Conservation (phyloP, 2,797 vertebrate genomes). For the Labeo calbasu region DNA sequence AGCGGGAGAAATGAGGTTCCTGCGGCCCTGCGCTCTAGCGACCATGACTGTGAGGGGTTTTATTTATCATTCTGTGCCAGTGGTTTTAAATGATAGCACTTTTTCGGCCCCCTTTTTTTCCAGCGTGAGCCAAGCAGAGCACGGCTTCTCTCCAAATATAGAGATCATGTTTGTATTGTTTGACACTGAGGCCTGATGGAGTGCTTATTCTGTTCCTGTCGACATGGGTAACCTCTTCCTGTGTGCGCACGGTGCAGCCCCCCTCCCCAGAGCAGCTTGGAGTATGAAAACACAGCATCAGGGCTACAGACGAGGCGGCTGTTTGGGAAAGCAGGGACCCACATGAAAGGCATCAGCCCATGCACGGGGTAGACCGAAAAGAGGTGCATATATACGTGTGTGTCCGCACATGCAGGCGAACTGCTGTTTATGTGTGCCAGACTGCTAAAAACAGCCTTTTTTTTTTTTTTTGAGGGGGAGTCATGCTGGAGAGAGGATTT, state of each 20-base stretch:
- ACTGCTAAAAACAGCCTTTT: constrained; percentile 52
- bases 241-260: not conserved
- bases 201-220: constrained; percentile 64
- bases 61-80: constrained; percentile 69
- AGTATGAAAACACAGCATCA: constrained; percentile 50
- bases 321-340: constrained; percentile 57
- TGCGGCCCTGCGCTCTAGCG: constrained; percentile 56
- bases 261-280: constrained; percentile 35
- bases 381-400: constrained; percentile 45
- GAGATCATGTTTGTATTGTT: constrained; percentile 73
- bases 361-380: constrained; percentile 37
- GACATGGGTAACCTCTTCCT: constrained; percentile 46
- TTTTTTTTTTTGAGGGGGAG: constrained; percentile 39
- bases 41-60: constrained; percentile 60
- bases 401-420: constrained; percentile 28
- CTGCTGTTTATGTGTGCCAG: constrained; percentile 59
- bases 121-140: constrained; percentile 53
- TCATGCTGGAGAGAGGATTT: constrained; percentile 46
- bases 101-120: constrained; percentile 46
- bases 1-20: constrained; percentile 71
- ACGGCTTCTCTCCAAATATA: constrained; percentile 67
- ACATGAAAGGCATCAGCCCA: constrained; percentile 63
- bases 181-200: constrained; percentile 68
- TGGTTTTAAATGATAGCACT: constrained; percentile 65
- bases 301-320: constrained; percentile 57